phyloP scores from a whole-genome alignment of 2,888 invertebrate genomes.

The Volucella bombylans region DNA sequence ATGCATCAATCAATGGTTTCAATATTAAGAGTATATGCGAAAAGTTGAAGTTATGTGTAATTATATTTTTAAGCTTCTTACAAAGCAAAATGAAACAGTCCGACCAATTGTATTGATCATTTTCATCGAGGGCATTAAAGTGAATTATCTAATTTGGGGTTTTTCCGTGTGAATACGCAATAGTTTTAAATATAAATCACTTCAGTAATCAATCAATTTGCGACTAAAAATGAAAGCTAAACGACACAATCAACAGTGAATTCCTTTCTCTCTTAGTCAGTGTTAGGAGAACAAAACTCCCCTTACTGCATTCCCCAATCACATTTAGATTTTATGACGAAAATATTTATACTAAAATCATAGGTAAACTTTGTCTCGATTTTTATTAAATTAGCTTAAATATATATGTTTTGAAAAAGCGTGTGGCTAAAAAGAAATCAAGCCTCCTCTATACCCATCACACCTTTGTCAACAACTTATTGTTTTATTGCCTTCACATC shows the following conservation, averaged over 20 bases:
- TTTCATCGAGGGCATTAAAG: conserved; percentile 17
- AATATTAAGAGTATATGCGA: neutral
- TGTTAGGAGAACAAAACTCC: too few species aligned
- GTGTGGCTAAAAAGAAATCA: too few species aligned
- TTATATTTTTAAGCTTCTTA: neutral
- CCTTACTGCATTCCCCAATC: too few species aligned
- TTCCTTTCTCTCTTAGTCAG: neutral
- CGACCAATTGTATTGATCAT: conserved; percentile 39
- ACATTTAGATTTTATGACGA: too few species aligned
- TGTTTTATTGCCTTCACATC: too few species aligned
- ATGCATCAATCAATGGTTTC: conserved; percentile 38
- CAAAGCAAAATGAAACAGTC: conserved; percentile 7
- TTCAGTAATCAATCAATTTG: conserved; percentile 21
- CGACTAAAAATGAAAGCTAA: neutral
- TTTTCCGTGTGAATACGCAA: neutral
- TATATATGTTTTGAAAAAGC: too few species aligned
- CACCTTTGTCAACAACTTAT: too few species aligned
- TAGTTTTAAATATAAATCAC: conserved; percentile 1
- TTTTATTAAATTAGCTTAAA: too few species aligned
- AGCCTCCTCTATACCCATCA: too few species aligned
- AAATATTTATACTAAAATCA: too few species aligned
- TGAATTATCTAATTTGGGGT: conserved; percentile 10
- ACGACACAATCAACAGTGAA: neutral
- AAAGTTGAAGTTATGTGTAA: neutral
- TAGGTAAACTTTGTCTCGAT: too few species aligned